Evolutionary conservation across 2,797 vertebrate genomes (phyloP).

Genomic region (Phrynocephalus vlangalii): DNA sequence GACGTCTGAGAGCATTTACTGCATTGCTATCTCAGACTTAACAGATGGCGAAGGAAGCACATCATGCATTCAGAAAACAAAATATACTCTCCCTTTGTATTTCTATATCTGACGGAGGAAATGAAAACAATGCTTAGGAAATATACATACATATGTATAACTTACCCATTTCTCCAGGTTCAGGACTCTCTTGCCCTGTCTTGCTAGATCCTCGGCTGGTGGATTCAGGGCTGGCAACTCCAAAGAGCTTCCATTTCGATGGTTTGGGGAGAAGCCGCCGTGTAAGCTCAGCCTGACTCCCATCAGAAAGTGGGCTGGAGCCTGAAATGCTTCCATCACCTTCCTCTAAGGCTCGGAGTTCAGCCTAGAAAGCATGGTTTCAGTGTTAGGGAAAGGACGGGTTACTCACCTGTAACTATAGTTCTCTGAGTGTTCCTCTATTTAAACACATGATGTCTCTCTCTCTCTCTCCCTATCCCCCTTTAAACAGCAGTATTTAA

Average conservation of each 20-base stretch:
- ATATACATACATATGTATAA: neutral
- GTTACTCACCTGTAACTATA: too few relatives aligned
- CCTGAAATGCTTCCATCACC: constrained; percentile 91
- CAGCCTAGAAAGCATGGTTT: constrained; percentile 82
- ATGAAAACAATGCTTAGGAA: neutral
- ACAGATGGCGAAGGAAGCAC: neutral
- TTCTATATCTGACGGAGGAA: neutral
- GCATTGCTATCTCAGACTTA: too few relatives aligned
- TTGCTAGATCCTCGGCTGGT: constrained; percentile 87
- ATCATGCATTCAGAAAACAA: neutral
- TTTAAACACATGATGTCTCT: neutral
- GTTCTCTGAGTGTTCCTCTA: too few relatives aligned
- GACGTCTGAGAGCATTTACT: neutral
- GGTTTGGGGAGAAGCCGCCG: constrained; percentile 81
- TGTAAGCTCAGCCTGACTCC: constrained; percentile 84
- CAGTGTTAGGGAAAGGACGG: neutral
- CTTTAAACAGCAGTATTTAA: neutral
- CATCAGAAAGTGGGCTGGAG: constrained; percentile 93
- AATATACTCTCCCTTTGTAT: neutral
- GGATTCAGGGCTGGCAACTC: constrained; percentile 88
- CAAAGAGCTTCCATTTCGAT: constrained; percentile 94
- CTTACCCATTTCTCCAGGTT: constrained; percentile 81
- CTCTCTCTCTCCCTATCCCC: neutral
- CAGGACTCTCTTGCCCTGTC: constrained; percentile 80
- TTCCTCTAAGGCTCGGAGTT: constrained; percentile 94